Percentiles rank a stretch among this genome's conserved stretches.
phyloP scores from a whole-genome alignment of 2,113 vertebrate species.

The Tetraodon nigroviridis region DNA sequence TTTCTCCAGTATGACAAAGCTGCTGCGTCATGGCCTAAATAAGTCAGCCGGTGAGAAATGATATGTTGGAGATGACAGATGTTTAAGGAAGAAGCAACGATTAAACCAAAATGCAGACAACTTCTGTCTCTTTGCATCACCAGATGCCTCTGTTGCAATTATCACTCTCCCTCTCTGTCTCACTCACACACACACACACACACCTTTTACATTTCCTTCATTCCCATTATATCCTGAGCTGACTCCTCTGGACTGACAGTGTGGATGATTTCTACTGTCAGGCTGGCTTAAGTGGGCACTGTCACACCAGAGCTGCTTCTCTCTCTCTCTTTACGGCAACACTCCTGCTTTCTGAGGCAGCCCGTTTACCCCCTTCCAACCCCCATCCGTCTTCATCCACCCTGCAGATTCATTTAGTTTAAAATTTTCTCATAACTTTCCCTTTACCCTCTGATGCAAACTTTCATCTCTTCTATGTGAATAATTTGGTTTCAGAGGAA shows the following conservation, averaged over 20 bases:
- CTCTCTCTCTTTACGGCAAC: constrained; percentile 12
- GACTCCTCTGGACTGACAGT: constrained; percentile 56
- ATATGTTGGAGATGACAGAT: constrained; percentile 10
- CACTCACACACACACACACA: constrained; percentile 12
- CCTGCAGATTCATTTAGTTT: constrained; percentile 22
- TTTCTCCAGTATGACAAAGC: constrained; percentile 3
- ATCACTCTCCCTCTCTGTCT: not conserved
- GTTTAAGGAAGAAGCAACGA: constrained; percentile 7
- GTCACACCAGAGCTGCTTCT: constrained; percentile 38
- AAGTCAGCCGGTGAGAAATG: constrained; percentile 15
- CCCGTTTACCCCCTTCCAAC: constrained; percentile 9
- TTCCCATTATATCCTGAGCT: constrained; percentile 23
- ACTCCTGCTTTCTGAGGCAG: constrained; percentile 25
- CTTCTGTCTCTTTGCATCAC: constrained; percentile 1
- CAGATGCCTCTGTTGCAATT: constrained; percentile 2
- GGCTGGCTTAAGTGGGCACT: constrained; percentile 58
- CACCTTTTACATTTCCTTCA: constrained; percentile 33
- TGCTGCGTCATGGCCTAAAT: constrained; percentile 25
- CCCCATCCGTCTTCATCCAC: constrained; percentile 9
- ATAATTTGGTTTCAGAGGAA: constrained; percentile 12
- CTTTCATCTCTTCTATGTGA: constrained; percentile 14
- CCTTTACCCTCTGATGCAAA: constrained; percentile 18
- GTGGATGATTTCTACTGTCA: constrained; percentile 63
- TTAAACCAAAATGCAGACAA: constrained; percentile 5
- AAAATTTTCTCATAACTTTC: constrained; percentile 11